Base-by-base conservation (phyloP, 2,888 invertebrate species). In the Chymomyza caudatula region DNA sequence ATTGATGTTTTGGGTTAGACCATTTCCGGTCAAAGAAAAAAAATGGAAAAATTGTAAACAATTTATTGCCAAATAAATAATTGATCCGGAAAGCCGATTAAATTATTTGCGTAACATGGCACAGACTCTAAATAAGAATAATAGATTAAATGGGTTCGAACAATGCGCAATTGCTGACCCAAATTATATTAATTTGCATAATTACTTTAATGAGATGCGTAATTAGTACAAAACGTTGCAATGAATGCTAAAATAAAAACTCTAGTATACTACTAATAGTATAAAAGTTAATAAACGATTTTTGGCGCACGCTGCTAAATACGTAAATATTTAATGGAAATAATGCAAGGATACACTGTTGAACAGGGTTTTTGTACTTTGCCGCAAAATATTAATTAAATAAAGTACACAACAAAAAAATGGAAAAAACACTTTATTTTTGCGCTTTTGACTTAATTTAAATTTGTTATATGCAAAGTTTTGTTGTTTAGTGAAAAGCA, bases 121-220 rank as follows among this genome's bases (percentile, higher is more conserved):
- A 37, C 29, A 4, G 29, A 11, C 4, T 37, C 11, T 2, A 37
- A 37, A 37, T 37, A 37, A 37, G 11, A 37, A 37, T 37, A 37
- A 37, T 37, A 37, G 29, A 37, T 37, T 37, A 37, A 37, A 37
- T 37, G 11, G 29, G 29, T 37, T 25, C 1, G 25, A 6, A 6
- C 6, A 1, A 6, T 25, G 11, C 29, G 29, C 29, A 11, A 37
- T 11, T 37, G 29, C 29, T 37, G 29, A 17, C 47, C 20, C 20
- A 67, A 49, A 63, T 29, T 23, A 42, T 65, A 73, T 80, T 74
- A 76, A 80, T 80, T 80, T 72, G 72, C 80, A 83, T 83, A 80
- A 80, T 80, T 76, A 77, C 67, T 69, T 63, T 74, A 80, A 83
- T 73, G 78, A 70, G 72, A 74, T 69, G 74, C 54, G 69, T 77